These are phyloP conservation scores for Zalophus californianus DNA, from an alignment of 2,797 vertebrate genomes.

Conservation along the genomic window DNA sequence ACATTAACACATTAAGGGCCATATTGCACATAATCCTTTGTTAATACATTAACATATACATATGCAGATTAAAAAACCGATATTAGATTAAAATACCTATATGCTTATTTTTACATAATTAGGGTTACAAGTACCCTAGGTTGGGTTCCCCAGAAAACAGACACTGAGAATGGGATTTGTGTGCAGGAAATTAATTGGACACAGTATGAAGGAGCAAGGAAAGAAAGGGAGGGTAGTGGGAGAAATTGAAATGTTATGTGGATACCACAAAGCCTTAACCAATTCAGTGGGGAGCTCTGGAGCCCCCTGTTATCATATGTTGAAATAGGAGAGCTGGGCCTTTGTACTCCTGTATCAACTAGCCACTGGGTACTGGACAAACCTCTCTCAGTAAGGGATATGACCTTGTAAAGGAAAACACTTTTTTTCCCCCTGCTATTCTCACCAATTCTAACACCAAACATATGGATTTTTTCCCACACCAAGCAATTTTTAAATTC, in stretches of 20 bases:
- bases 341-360: not conserved
- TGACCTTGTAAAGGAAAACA: not conserved
- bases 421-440: not conserved
- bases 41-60: not conserved
- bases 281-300: not conserved
- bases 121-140: not conserved
- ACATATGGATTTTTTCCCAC: not conserved
- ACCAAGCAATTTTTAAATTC: not conserved
- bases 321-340: not conserved
- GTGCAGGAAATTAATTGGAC: not conserved
- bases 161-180: not conserved
- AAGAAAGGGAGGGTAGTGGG: not conserved
- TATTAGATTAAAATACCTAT: not conserved
- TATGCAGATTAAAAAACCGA: not conserved
- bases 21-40: not conserved
- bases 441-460: not conserved
- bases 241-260: not conserved
- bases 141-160: not conserved
- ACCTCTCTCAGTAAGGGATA: not conserved
- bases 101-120: not conserved
- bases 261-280: not conserved
- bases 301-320: not conserved
- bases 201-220: not conserved
- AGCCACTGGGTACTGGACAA: not conserved
- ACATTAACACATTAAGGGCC: not conserved